Percentiles rank a stretch among this genome's conserved stretches.
These are phyloP conservation scores for Melanotus villosus DNA, from an alignment of 2,888 invertebrate species.

Conservation along the genomic window DNA sequence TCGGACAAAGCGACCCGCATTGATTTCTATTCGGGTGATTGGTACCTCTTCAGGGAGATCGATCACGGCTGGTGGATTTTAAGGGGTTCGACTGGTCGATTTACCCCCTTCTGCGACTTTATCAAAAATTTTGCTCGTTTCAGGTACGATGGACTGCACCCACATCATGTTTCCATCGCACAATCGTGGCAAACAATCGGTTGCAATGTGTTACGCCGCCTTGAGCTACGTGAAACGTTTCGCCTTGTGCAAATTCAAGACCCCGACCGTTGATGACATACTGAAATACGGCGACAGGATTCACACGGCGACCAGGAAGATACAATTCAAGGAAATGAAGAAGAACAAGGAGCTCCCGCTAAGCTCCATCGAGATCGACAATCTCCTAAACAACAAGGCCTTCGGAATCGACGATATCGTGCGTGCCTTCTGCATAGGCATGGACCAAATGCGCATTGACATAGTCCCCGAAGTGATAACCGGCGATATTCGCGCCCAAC, in stretches of 20 bases:
- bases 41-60: slow-evolving; percentile 65
- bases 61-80: slow-evolving; percentile 65
- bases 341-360: slow-evolving; percentile 50
- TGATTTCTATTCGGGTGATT: slow-evolving; percentile 60
- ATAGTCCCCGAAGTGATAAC: slow-evolving; percentile 60
- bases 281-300: slow-evolving; percentile 77
- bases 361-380: slow-evolving; percentile 59
- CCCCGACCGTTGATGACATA: slow-evolving; percentile 72
- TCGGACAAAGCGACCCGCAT: slow-evolving; percentile 48
- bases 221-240: slow-evolving; percentile 74
- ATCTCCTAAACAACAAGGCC: slow-evolving; percentile 54
- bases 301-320: slow-evolving; percentile 69
- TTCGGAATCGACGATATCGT: slow-evolving; percentile 59
- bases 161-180: slow-evolving; percentile 60
- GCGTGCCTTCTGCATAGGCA: slow-evolving; percentile 62
- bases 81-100: slow-evolving; percentile 61
- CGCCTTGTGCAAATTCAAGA: slow-evolving; percentile 72
- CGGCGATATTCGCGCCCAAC: slow-evolving; percentile 63
- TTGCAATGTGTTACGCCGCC: slow-evolving; percentile 73
- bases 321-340: slow-evolving; percentile 52
- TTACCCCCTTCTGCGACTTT: too few species aligned
- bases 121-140: too few species aligned
- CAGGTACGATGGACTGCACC: slow-evolving; percentile 58
- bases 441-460: slow-evolving; percentile 62
- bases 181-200: slow-evolving; percentile 69